Evolutionary conservation across 30 jellyfish, hydroid and myxozoan species (phyloP).

Genomic region (Cassiopea xamachana): DNA sequence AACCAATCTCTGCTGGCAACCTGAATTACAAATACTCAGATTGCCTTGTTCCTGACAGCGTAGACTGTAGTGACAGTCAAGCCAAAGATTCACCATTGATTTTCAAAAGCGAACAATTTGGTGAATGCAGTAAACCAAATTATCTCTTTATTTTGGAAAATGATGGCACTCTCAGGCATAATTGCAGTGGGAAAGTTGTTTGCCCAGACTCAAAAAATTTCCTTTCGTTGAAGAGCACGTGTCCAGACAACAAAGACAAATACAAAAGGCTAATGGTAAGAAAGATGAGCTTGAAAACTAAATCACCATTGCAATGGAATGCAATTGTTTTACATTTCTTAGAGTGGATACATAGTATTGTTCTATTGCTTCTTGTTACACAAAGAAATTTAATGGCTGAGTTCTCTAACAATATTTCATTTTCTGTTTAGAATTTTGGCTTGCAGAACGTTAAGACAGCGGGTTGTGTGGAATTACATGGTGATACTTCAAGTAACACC

Average conservation of each 20-base stretch:
- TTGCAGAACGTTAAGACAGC: constrained; percentile 24
- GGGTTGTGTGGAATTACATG: constrained; percentile 30
- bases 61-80: constrained; percentile 64
- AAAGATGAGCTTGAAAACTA: not conserved
- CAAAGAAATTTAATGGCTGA: not conserved
- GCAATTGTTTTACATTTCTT: no score
- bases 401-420: no score
- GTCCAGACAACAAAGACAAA: constrained; percentile 61
- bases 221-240: constrained; percentile 19
- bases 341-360: not conserved
- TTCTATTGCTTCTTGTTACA: not conserved
- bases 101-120: constrained; percentile 56
- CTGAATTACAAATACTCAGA: constrained; percentile 59
- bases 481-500: constrained; percentile 45
- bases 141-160: constrained; percentile 67
- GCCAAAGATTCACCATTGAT: constrained; percentile 61
- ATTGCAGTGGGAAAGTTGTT: constrained; percentile 89
- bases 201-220: constrained; percentile 61
- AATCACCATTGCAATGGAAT: not conserved
- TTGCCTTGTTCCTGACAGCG: constrained; percentile 71
- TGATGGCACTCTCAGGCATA: constrained; percentile 84
- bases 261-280: constrained; percentile 54
- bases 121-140: constrained; percentile 74
- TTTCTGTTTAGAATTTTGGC: constrained; percentile 38
- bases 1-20: constrained; percentile 77